Evolutionary conservation across 2,113 vertebrate genomes (phyloP), one percentile per base, ranked within the genome.

Genomic region (Holacanthus passer): DNA sequence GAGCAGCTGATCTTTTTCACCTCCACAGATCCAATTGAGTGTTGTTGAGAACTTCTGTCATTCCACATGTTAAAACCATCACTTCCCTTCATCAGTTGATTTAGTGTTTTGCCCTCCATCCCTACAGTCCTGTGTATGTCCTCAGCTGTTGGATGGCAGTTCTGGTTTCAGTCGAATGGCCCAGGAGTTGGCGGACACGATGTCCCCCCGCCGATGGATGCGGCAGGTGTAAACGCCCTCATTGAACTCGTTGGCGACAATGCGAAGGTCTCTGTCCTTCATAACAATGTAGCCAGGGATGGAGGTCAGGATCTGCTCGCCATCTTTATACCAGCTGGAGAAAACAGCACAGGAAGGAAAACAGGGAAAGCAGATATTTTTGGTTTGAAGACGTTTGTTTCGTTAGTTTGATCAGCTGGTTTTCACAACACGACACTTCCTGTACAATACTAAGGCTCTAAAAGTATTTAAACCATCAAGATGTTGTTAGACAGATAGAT

Each of bases 281-380:
- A 96, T 88, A 24, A 93, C 60, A 13, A 95, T 93, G 71, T 96
- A 92, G 3, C 96, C 95, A 0, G 95, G 95, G 41, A 96, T 74
- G 2, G 96, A 96, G 10, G 76, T 70, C 1, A 94, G 48, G 50
- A 96, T 91, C 76, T 92, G 95, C 80, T 95, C 95, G 0, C 96
- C 94, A 1, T 97, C 96, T 73, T 96, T 97, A 53, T 94, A 96
- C 96, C 96, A 97, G 85, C 96, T 96, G 88, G 17, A 69, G 59
- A 5, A 31, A 17, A 55, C 10, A 59, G 20, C 20, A 45, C 5
- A 24, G 8, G 35, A 20, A 27, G 17, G 16, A 59, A 37, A 19
- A 4, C 2, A n/a, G 24, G 11, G 24, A 19, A 10, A 27, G 14
- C 11, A 58, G 16, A 32, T 31, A 17, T 29, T 14, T 58, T 5